Evolutionary conservation across 2,888 invertebrate species (phyloP).

Genomic region (Ormia ochracea): DNA sequence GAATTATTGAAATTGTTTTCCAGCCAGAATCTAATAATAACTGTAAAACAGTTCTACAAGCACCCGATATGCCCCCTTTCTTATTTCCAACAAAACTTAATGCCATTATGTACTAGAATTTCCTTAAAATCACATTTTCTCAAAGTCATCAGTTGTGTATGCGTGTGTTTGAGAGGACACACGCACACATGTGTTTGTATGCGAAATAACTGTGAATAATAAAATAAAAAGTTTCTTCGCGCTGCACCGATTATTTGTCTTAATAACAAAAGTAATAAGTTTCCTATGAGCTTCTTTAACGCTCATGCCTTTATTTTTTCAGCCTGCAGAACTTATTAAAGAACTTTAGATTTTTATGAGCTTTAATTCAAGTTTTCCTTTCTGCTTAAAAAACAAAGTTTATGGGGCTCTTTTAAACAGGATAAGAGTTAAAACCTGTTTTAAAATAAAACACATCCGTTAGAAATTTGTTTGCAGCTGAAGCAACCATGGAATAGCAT

Average conservation of each 20-base stretch:
- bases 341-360: slow-evolving; percentile 47
- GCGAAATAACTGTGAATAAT: background rate
- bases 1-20: slow-evolving; percentile 63
- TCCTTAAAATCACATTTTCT: slow-evolving; percentile 47
- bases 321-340: slow-evolving; percentile 41
- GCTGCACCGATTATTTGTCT: slow-evolving; percentile 49
- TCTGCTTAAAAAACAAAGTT: background rate
- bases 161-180: background rate
- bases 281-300: slow-evolving; percentile 27
- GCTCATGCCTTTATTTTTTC: background rate
- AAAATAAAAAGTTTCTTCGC: background rate
- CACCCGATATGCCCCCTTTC: background rate
- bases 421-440: slow-evolving; percentile 8
- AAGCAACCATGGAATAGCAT: background rate
- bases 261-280: slow-evolving; percentile 60
- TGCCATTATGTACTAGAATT: slow-evolving; percentile 32
- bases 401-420: slow-evolving; percentile 54
- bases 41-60: background rate
- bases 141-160: slow-evolving; percentile 34
- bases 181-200: background rate
- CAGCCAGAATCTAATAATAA: slow-evolving; percentile 27
- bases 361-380: slow-evolving; percentile 57
- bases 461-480: background rate
- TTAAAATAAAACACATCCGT: background rate
- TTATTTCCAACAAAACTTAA: background rate